phyloP scores from a whole-genome alignment of 2,797 vertebrate species.

The Myotis vivesi region DNA sequence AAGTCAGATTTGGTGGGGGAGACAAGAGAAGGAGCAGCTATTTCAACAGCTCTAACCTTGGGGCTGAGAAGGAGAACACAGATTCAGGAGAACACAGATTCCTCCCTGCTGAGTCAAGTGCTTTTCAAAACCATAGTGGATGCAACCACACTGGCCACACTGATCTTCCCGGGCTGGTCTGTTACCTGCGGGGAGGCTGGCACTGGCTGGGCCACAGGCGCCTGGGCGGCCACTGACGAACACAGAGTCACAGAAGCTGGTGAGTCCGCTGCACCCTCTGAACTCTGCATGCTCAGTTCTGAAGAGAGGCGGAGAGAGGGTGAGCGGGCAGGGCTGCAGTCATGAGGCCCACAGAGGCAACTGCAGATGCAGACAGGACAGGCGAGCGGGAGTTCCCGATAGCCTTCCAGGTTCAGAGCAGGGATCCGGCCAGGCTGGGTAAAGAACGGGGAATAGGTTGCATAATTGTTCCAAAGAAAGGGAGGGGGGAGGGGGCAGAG shows the following conservation, averaged over 20 bases:
- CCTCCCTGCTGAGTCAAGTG: not conserved
- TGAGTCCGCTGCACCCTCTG: conserved; percentile 92
- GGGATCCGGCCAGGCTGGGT: conserved; percentile 16
- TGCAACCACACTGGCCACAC: fast-evolving
- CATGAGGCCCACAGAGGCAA: not conserved
- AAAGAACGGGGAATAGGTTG: conserved; percentile 17
- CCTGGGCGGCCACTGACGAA: conserved; percentile 90
- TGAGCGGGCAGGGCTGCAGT: not conserved
- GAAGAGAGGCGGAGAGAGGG: conserved; percentile 58
- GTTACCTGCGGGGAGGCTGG: conserved; percentile 95
- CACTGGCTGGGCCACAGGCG: conserved; percentile 93
- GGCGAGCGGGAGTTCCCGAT: conserved; percentile 8
- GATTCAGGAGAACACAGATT: not conserved
- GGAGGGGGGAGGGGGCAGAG: conserved; percentile 67
- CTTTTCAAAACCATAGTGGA: not conserved
- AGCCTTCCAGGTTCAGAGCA: not conserved
- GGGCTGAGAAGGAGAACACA: not conserved
- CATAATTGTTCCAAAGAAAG: conserved; percentile 70
- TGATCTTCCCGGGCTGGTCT: not conserved
- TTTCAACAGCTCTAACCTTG: not conserved
- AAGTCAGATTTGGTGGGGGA: not conserved
- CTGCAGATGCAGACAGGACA: conserved; percentile 55
- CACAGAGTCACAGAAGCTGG: conserved; percentile 90
- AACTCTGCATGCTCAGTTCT: conserved; percentile 94
- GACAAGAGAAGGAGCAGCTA: not conserved